phyloP scores from a whole-genome alignment of 2,113 vertebrate species.

The Brevimyrus niger region DNA sequence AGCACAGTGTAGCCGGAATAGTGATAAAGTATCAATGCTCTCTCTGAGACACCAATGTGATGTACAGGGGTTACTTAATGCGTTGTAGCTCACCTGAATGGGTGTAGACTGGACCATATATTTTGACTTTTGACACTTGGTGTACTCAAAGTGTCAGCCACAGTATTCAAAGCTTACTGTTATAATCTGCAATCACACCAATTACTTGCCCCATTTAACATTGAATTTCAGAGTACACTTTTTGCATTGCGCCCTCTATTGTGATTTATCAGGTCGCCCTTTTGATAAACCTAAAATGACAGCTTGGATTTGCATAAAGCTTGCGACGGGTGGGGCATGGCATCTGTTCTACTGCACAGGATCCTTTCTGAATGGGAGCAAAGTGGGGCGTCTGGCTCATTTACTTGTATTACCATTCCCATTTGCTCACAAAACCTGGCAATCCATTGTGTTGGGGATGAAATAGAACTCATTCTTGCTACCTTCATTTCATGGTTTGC shows the following conservation, averaged over 20 bases:
- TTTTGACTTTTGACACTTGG: neutral
- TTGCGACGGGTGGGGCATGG: conserved; percentile 30
- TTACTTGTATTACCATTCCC: conserved; percentile 8
- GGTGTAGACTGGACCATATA: neutral
- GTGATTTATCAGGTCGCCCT: conserved; percentile 41
- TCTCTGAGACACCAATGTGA: neutral
- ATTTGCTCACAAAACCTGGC: conserved; percentile 23
- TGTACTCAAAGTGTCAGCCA: neutral
- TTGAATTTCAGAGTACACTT: conserved; percentile 41
- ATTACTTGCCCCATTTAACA: conserved; percentile 46
- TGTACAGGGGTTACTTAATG: neutral
- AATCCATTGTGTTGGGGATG: conserved; percentile 28
- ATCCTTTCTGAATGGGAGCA: conserved; percentile 36
- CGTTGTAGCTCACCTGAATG: neutral
- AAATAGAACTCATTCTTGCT: conserved; percentile 20
- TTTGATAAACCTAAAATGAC: conserved; percentile 38
- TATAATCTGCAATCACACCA: conserved; percentile 18
- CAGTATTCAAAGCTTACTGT: neutral
- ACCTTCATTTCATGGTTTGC: conserved; percentile 27
- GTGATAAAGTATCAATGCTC: neutral
- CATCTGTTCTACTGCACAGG: conserved; percentile 35
- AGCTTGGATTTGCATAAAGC: conserved; percentile 46
- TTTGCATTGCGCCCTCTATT: conserved; percentile 39
- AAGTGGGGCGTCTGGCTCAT: conserved; percentile 15
- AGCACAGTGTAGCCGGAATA: neutral